Conservation (phyloP, 2,888 invertebrate species). For the Conchocele bisecta region DNA sequence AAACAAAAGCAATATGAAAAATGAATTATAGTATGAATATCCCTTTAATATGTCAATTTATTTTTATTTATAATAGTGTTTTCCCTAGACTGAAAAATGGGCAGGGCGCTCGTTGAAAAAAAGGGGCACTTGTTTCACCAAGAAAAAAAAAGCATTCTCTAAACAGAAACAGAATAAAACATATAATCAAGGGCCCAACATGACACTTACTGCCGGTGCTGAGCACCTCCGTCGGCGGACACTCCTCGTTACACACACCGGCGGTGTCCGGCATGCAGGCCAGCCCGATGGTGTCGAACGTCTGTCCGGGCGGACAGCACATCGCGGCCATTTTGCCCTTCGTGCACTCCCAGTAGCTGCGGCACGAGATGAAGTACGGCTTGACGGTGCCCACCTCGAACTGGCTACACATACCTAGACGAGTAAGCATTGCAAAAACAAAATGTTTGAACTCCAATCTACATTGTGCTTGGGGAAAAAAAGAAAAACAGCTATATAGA, state of each 20-base stretch:
- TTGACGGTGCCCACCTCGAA: no score
- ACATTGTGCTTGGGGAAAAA: not conserved
- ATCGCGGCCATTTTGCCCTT: slow-evolving; percentile 9
- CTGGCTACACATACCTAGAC: no score
- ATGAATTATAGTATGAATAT: no score
- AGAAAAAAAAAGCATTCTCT: no score
- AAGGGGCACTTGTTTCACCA: no score
- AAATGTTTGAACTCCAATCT: not conserved
- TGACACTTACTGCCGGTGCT: not conserved
- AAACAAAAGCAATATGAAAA: no score
- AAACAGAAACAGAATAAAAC: no score
- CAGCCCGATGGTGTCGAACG: slow-evolving; percentile 35
- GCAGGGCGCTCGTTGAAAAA: no score
- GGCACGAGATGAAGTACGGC: slow-evolving; percentile 48
- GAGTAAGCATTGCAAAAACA: not conserved
- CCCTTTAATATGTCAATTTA: no score
- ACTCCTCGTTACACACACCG: slow-evolving; percentile 32
- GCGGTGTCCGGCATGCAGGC: slow-evolving; percentile 33
- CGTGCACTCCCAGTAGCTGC: slow-evolving; percentile 47
- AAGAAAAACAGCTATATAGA: not conserved
- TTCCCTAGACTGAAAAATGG: no score
- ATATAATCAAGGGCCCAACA: no score
- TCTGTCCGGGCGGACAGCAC: slow-evolving; percentile 38
- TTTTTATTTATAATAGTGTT: no score
- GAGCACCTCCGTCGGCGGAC: slow-evolving; percentile 8